Percentiles rank a stretch among this genome's conserved stretches.
phyloP scores from a whole-genome alignment of 1,140 invertebrate species.

The Archegozetes longisetosus region DNA sequence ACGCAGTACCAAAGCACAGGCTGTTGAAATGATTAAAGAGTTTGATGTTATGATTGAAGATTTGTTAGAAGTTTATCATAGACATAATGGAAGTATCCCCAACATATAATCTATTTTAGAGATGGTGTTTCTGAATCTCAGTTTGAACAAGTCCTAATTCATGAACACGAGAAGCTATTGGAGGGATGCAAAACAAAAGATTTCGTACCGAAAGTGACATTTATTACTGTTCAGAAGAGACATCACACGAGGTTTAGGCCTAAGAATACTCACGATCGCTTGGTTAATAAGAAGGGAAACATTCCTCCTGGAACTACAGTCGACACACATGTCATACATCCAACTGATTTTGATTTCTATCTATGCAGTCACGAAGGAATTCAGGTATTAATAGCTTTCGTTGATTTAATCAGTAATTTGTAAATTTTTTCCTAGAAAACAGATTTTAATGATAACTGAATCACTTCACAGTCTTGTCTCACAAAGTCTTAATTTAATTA shows the following conservation, averaged over 20 bases:
- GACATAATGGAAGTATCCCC: slow-evolving; percentile 18
- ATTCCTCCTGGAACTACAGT: slow-evolving; percentile 9
- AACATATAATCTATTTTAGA: slow-evolving; percentile 30
- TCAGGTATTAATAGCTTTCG: not conserved
- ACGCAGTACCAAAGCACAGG: slow-evolving; percentile 11
- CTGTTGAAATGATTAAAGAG: slow-evolving; percentile 27
- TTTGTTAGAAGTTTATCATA: slow-evolving; percentile 37
- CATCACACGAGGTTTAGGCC: slow-evolving; percentile 13
- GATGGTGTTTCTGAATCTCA: slow-evolving; percentile 35
- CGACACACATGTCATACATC: slow-evolving; percentile 8
- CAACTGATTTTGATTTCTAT: slow-evolving; percentile 9
- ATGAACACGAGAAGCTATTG: slow-evolving; percentile 20
- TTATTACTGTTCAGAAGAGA: slow-evolving; percentile 14
- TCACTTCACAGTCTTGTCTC: no score
- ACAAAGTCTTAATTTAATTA: no score
- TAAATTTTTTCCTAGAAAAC: no score
- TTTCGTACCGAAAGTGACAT: slow-evolving; percentile 11
- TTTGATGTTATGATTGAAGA: slow-evolving; percentile 47
- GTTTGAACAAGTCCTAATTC: slow-evolving; percentile 26
- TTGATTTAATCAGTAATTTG: no score
- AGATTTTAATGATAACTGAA: no score
- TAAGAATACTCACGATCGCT: slow-evolving; percentile 10
- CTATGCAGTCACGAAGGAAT: slow-evolving; percentile 8
- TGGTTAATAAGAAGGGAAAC: no score
- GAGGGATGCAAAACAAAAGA: slow-evolving; percentile 6